Base-by-base conservation (phyloP, 2,113 vertebrate genomes). In the Riparia riparia region DNA sequence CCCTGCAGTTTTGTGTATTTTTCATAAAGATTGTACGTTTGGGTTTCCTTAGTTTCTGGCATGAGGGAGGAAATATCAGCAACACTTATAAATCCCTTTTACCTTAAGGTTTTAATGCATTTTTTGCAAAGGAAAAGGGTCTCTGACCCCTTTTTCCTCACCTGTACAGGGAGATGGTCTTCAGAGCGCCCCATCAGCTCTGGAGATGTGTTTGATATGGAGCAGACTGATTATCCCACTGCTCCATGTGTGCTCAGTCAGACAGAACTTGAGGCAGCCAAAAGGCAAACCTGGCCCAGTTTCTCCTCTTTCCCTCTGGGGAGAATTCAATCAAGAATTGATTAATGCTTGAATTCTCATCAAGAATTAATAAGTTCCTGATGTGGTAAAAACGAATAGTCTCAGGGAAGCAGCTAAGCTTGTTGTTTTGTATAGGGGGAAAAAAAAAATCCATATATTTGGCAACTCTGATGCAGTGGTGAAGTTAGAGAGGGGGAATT, bases 311-410 rank as follows among this genome's bases (percentile, higher is more conserved):
- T 94, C 93, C 54, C 95, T 87, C 90, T 70, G 54, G 94, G 96
- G 95, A 96, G 60, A 89, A 73, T 85, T 96, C 95, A 96, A 80
- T 93, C 92, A 91, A 88, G 93, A 72, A 97, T 96, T 96, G 96
- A 97, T 95, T 97, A 95, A 93, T 95, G 89, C 96, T 96, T 73
- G 91, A 95, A 91, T 96, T 97, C 95, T 97, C 95, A 96, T 96
- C 92, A 97, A 97, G 92, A 96, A 94, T 96, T 96, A 94, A 96
- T 96, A 93, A 94, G 92, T 88, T 96, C 85, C 95, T 97, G 93
- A 96, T 89, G 90, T 92, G 90, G 88, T 95, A 87, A 94, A 96
- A 97, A 95, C 63, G 90, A 96, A 96, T 91, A 91, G 68, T 94
- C 95, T 92, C 88, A 63, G 64, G 60, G 88, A 91, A 92, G 71